Evolutionary conservation across 2,888 invertebrate genomes (phyloP).

Genomic region (Drosophila quasianomalipes): DNA sequence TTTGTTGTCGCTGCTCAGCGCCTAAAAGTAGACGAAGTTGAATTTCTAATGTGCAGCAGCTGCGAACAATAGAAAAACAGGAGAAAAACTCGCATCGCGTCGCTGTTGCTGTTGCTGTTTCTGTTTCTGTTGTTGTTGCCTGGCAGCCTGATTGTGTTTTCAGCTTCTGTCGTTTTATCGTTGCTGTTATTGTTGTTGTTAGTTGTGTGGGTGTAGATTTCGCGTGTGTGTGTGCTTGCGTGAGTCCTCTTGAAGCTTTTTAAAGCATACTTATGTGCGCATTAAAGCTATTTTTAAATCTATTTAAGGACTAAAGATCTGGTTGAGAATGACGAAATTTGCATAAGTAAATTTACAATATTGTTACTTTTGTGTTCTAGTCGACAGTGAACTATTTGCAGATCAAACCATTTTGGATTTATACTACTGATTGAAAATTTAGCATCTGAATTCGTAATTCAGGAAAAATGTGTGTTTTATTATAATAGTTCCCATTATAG

Average conservation of each 20-base stretch:
- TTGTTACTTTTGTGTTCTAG: neutral
- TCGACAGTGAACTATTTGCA: neutral
- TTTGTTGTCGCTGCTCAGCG: conserved; percentile 51
- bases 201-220: conserved; percentile 39
- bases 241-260: conserved; percentile 23
- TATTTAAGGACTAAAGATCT: conserved; percentile 11
- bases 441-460: neutral
- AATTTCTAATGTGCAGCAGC: conserved; percentile 82
- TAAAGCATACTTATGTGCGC: conserved; percentile 56
- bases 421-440: neutral
- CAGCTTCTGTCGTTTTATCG: conserved; percentile 48
- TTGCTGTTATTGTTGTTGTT: conserved; percentile 54
- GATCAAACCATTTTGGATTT: neutral
- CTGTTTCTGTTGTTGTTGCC: conserved; percentile 20
- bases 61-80: conserved; percentile 72
- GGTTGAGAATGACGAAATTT: neutral
- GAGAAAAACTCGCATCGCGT: conserved; percentile 45
- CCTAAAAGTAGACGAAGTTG: conserved; percentile 80
- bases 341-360: neutral
- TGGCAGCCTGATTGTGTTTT: conserved; percentile 70
- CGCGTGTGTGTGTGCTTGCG: conserved; percentile 25
- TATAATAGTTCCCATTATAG: neutral
- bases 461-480: neutral
- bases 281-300: conserved; percentile 66
- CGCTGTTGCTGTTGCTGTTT: neutral